Evolutionary conservation across 2,888 invertebrate species (phyloP), one percentile per base, ranked within the genome.

Genomic region (Phasia obesa): DNA sequence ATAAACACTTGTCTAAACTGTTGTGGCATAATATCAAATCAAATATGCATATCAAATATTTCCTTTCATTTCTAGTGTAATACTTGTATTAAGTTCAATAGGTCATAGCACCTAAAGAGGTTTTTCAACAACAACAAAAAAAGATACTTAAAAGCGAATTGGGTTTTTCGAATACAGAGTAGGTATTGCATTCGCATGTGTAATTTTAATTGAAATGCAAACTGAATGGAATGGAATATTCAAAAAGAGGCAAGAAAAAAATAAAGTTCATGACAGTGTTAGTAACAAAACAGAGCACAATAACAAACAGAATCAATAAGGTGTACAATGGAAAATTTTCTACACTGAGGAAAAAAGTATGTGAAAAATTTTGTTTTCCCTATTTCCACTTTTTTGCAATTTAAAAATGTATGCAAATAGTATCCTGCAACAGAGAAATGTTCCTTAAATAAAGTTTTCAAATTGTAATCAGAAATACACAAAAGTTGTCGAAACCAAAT

Each of bases 31-130:
- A 17, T 47, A 74, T 64, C 23, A 25, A 51, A 74, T 64, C 23
- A 25, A 51, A 67, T 51, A 60, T 49, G 38, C 21, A 27, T 51
- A 44, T 27, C 15, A 55, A 60, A 62, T 51, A 23, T 49, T 59
- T 70, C 38, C 21, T 49, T 49, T 21, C 15, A n/a, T 67, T 67
- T 60, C 31, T 59, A 27, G 44, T 67, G 42, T 53, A 79, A 79
- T 67, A 67, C 65, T 67, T 51, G 49, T 76, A 83, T 79, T 79
- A 79, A 79, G 83, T 79, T 83, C 79, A 83, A 75, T 79, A 65
- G 83, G 83, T 79, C 75, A 83, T 67, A 71, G 79, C 47, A 79
- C 79, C 27, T 38, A 64, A 82, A 74, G 62, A 69, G 69, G 60
- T 55, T 79, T 75, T 31, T 5, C 31, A n/a, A n/a, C n/a, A n/a